These are phyloP conservation scores for Gymnoscopelus braueri DNA, from an alignment of 2,797 vertebrate genomes.

Conservation along the genomic window DNA sequence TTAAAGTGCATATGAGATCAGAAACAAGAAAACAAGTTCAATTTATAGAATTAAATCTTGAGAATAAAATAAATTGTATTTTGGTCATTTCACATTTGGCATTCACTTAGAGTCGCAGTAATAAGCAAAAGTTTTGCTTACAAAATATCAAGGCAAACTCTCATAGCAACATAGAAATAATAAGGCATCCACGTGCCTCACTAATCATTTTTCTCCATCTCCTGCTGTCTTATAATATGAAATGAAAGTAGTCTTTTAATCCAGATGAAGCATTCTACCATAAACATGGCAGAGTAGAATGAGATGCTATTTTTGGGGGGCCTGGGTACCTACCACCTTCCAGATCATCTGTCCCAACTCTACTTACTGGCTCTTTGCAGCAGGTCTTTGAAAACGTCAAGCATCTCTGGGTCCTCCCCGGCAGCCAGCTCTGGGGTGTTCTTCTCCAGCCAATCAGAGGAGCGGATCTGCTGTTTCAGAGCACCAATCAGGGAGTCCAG, in stretches of 20 bases:
- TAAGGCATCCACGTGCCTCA: conserved; percentile 37
- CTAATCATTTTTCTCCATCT: no score
- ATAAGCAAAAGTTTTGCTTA: conserved; percentile 23
- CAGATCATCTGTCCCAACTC: conserved; percentile 37
- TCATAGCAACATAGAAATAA: conserved; percentile 23
- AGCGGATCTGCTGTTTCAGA: conserved; percentile 87
- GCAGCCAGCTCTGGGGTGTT: conserved; percentile 82
- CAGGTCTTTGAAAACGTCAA: conserved; percentile 82
- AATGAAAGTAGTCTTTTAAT: no score
- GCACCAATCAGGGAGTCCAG: conserved; percentile 87
- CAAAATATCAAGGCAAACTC: conserved; percentile 23
- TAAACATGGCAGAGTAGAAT: conserved; percentile 18
- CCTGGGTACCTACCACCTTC: conserved; percentile 40
- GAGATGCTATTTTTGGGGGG: conserved; percentile 17
- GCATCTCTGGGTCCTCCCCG: conserved; percentile 82
- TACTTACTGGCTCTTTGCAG: conserved; percentile 81
- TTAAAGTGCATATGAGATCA: conserved; percentile 45
- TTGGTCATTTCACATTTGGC: conserved; percentile 55
- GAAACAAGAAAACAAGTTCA: conserved; percentile 29
- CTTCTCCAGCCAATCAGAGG: conserved; percentile 88
- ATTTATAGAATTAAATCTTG: conserved; percentile 4
- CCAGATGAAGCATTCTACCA: conserved; percentile 5
- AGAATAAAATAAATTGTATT: conserved; percentile 15
- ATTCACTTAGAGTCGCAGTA: conserved; percentile 34
- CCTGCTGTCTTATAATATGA: no score